Base-by-base conservation (phyloP, 2,888 invertebrate genomes). In the Dolichopus griseipennis region DNA sequence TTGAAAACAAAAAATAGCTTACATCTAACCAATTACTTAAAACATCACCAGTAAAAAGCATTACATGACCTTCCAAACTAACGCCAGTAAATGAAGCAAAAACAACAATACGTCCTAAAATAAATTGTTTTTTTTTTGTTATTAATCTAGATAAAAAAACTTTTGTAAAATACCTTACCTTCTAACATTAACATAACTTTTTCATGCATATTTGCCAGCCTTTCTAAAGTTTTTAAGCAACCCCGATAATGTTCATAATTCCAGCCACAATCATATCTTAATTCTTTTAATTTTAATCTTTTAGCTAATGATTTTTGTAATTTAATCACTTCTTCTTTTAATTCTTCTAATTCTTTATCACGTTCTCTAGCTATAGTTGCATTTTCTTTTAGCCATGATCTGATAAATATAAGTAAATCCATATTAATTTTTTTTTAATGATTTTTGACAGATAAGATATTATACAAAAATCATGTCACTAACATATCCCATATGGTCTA, bases 1-100 rank as follows among this genome's bases (percentile, higher is more conserved):
- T 27, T 4, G 5, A 27, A 27, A 4, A 27, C 2, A 27, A 27
- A 27, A 27, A 27, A 2, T 6, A n/a, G 82, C 88, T 87, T 83
- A 94, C 92, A 82, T 93, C 93, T 69, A 95, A 83, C 97, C 97
- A 97, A 82, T 93, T 94, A 76, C 92, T 89, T 69, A 95, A 84
- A 61, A 97, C 96, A 85, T 97, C 96, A 61, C 93, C 95, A 73
- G 93, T 95, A 77, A 91, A 95, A 0, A 97, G 85, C 84, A 92
- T 91, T 10, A 97, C 88, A 75, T 93, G 90, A 0, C 97, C 96
- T 75, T 95, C 92, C 65, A 95, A 84, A 78, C 91, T 93, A 8
- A 97, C 90, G 18, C 97, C 97, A 4, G 95, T 95, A 75, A 93
- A 92, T 73, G 90, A 90, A 1, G 94, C 93, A 82, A 97, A 90